phyloP scores from a whole-genome alignment of 2,888 invertebrate species.

The Patella caerulea region DNA sequence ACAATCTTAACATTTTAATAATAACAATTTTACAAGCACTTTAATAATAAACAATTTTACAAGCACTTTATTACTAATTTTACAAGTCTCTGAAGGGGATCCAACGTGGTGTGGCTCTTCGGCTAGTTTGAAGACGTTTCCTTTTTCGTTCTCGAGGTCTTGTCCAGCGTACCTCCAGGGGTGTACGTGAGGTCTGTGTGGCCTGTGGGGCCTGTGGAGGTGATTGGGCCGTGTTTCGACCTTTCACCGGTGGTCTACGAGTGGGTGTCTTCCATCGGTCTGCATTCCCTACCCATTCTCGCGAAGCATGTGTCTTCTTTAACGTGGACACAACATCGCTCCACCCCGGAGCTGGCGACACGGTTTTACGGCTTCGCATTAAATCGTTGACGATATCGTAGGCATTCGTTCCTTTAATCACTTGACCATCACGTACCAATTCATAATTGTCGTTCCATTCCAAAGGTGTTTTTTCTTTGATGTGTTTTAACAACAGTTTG shows the following conservation, averaged over 20 bases:
- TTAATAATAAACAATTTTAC: too few species aligned
- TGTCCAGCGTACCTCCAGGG: not conserved
- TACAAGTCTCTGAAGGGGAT: too few species aligned
- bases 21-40: too few species aligned
- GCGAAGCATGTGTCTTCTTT: not conserved
- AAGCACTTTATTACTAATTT: too few species aligned
- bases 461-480: not conserved
- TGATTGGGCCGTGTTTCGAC: not conserved
- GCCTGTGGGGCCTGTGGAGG: not conserved
- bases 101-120: too few species aligned
- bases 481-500: not conserved
- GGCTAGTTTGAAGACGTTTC: too few species aligned
- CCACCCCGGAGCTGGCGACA: not conserved
- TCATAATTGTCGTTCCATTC: not conserved
- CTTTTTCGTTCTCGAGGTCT: too few species aligned
- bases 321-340: not conserved
- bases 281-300: not conserved
- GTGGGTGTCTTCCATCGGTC: not conserved
- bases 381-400: slow-evolving; percentile 3
- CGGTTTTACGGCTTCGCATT: not conserved
- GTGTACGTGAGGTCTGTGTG: not conserved
- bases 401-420: not conserved
- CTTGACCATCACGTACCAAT: not conserved
- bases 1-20: too few species aligned
- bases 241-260: too few species aligned